Conservation (phyloP, 2,888 invertebrate genomes). For the Pandemis corylana region DNA sequence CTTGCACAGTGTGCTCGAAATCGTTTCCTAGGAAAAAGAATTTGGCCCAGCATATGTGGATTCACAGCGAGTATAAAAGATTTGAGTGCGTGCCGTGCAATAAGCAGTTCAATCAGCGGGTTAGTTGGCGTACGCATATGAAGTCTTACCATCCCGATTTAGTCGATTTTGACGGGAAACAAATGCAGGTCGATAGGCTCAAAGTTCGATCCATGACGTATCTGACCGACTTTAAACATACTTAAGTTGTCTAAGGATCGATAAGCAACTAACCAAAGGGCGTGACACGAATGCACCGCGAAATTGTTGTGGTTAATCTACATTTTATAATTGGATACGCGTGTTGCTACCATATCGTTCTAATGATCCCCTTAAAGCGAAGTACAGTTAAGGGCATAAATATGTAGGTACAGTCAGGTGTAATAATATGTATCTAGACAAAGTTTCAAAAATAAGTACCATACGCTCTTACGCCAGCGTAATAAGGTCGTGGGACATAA, state of each 20-base stretch:
- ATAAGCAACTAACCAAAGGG: neutral
- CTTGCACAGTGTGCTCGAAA: constrained; percentile 80
- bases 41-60: constrained; percentile 76
- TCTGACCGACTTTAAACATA: constrained; percentile 28
- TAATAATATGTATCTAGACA: too few species aligned
- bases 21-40: constrained; percentile 74
- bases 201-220: constrained; percentile 27
- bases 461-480: too few species aligned
- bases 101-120: constrained; percentile 75
- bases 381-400: too few species aligned
- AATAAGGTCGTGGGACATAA: too few species aligned
- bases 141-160: constrained; percentile 71
- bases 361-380: neutral
- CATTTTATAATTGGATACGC: neutral
- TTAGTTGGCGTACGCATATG: constrained; percentile 78
- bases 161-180: constrained; percentile 27
- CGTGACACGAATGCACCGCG: neutral
- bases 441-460: too few species aligned
- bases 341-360: neutral
- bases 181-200: constrained; percentile 17
- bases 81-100: constrained; percentile 73
- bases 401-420: too few species aligned
- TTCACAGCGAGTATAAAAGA: constrained; percentile 73
- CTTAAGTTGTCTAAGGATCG: constrained; percentile 2
- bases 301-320: neutral